phyloP scores from a whole-genome alignment of 2,797 vertebrate genomes.

The Mormyrops attenuatus region DNA sequence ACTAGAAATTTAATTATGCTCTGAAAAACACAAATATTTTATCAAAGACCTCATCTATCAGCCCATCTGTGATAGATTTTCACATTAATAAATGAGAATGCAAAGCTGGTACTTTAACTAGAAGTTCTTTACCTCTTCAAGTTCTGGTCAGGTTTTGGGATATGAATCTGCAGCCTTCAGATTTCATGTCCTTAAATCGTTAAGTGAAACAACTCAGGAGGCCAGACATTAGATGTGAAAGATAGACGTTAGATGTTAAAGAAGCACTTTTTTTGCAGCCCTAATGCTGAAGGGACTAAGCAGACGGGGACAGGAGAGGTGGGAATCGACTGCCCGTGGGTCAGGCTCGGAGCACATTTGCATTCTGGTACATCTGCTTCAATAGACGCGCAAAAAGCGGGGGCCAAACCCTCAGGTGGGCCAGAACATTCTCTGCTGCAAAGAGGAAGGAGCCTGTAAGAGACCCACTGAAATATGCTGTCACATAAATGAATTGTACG shows the following conservation, averaged over 20 bases:
- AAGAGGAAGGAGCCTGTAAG: neutral
- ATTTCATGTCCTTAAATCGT: neutral
- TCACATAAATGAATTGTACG: neutral
- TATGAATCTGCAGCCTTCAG: neutral
- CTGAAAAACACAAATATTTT: neutral
- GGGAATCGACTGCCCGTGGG: neutral
- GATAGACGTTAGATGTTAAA: neutral
- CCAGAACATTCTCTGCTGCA: neutral
- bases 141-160: neutral
- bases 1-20: neutral
- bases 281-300: neutral
- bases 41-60: neutral
- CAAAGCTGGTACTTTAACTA: neutral
- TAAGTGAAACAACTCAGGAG: neutral
- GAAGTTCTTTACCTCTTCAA: neutral
- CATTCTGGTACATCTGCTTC: slow-evolving; percentile 13
- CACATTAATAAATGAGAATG: neutral
- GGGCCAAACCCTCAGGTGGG: neutral
- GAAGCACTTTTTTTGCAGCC: neutral
- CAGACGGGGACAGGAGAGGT: neutral
- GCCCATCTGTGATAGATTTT: neutral
- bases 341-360: slow-evolving; percentile 6
- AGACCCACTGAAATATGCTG: neutral
- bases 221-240: neutral
- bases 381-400: slow-evolving; percentile 15